Conservation (phyloP, 2,113 vertebrate genomes). For the Thymallus thymallus region DNA sequence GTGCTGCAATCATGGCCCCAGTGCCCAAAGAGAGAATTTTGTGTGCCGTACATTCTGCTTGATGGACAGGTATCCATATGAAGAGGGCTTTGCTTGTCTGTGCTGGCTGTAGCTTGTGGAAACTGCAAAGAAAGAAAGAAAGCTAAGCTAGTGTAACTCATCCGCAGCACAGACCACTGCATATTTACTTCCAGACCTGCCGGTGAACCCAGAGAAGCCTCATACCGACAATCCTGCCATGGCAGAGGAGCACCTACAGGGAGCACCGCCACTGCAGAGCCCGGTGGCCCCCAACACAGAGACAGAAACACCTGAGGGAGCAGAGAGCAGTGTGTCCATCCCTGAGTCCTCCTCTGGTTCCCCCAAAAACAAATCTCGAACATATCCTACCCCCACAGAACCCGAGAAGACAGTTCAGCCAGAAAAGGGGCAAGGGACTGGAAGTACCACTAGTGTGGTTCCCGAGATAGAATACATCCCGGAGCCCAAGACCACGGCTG, state of each 20-base stretch:
- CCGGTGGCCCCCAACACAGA: conserved; percentile 2
- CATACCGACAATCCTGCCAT: conserved; percentile 23
- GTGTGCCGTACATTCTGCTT: conserved; percentile 64
- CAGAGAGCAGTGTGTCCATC: conserved; percentile 6
- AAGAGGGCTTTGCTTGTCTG: conserved; percentile 57
- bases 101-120: conserved; percentile 62
- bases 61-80: conserved; percentile 62
- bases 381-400: background rate
- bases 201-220: conserved; percentile 38
- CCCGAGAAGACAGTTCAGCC: background rate
- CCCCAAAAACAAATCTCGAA: conserved; percentile 14
- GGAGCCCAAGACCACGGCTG: conserved; percentile 19
- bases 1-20: background rate
- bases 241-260: conserved; percentile 35
- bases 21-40: conserved; percentile 40
- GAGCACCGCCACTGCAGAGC: background rate
- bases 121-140: conserved; percentile 44
- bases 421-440: conserved; percentile 5
- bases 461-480: background rate
- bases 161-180: conserved; percentile 45
- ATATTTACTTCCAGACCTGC: conserved; percentile 59
- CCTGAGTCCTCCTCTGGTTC: conserved; percentile 3
- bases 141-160: conserved; percentile 29
- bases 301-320: conserved; percentile 29
- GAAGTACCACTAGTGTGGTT: conserved; percentile 2